phyloP scores from a whole-genome alignment of 2,113 vertebrate genomes.

The Notarius lentiginosus region DNA sequence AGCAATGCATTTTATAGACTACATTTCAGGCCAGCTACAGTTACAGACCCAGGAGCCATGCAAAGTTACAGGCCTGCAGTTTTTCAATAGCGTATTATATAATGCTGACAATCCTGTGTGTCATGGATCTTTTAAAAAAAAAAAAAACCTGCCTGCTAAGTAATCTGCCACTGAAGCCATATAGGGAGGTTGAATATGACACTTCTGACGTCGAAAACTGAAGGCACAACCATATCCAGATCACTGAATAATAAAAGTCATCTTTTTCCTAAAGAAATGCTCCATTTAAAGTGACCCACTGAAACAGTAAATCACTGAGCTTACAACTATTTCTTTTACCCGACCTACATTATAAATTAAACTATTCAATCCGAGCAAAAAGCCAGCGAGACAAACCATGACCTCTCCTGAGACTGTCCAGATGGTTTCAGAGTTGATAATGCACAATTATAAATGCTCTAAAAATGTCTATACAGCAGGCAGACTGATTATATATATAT shows the following conservation, averaged over 20 bases:
- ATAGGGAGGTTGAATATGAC: not conserved
- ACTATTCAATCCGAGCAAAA: not conserved
- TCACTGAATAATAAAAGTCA: not conserved
- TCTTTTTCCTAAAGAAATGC: not conserved
- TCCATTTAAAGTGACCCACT: too few relatives aligned
- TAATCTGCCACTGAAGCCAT: conserved; percentile 16
- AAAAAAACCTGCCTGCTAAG: not conserved
- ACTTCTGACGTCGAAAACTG: not conserved
- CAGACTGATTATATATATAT: too few relatives aligned
- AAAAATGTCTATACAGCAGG: not conserved
- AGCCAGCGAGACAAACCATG: not conserved
- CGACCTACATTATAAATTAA: not conserved
- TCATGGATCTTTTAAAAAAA: not conserved
- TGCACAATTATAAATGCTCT: conserved; percentile 1
- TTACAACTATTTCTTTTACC: not conserved
- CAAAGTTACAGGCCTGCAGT: conserved; percentile 13
- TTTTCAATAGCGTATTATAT: conserved; percentile 31
- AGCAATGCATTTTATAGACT: conserved; percentile 7
- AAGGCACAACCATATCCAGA: not conserved
- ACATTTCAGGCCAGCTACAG: conserved; percentile 24
- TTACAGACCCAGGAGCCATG: conserved; percentile 3
- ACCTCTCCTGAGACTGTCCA: not conserved
- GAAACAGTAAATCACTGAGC: not conserved
- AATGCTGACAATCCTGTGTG: conserved; percentile 20
- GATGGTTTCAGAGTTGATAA: conserved; percentile 9